Evolutionary conservation across 1,140 invertebrate species (phyloP), one percentile per base, ranked within the genome.

Genomic region (Drosophila santomea): DNA sequence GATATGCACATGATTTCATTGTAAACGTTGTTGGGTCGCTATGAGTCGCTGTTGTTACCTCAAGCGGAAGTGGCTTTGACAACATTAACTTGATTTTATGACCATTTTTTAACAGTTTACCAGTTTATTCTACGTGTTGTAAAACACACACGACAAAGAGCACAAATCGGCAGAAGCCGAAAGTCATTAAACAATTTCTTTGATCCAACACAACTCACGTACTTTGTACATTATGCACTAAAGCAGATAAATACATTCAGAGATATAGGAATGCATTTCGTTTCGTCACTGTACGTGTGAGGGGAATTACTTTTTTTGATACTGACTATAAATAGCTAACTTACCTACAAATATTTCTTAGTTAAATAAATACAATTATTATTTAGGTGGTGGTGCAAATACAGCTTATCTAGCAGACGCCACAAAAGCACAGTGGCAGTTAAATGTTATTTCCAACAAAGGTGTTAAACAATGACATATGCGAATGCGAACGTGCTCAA

Each of bases 1-100:
- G 80, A 83, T 83, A 83, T 79, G 80, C 80, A 79, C 80, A 84
- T 83, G 80, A 82, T 83, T 82, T 83, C 80, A 78, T 78, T 82
- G 79, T 82, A 83, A 77, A 74, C 61, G 81, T 51, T 50, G 61
- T 64, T 67, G 45, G 58, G 45, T 52, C 38, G 20, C 60, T 15
- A 23, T 36, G 41, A 20, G 32, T 28, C 35, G 54, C n/a, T 66
- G 58, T 43, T 63, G 63, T 63, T 45, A 50, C 59, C 61, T 74
- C 74, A 45, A 62, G 61, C 75, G 80, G 80, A 83, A 83, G 71
- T 84, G 80, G 51, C 80, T 56, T 52, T 75, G 71, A 71, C 75
- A 83, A 74, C 68, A 83, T 79, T 66, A 63, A 80, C 35, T 59
- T 60, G 54, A 60, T 78, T 66, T 62, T 50, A 71, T 51, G 41